These are phyloP conservation scores for Brachionus plicatilis DNA, from an alignment of 1,140 invertebrate species.

Conservation along the genomic window DNA sequence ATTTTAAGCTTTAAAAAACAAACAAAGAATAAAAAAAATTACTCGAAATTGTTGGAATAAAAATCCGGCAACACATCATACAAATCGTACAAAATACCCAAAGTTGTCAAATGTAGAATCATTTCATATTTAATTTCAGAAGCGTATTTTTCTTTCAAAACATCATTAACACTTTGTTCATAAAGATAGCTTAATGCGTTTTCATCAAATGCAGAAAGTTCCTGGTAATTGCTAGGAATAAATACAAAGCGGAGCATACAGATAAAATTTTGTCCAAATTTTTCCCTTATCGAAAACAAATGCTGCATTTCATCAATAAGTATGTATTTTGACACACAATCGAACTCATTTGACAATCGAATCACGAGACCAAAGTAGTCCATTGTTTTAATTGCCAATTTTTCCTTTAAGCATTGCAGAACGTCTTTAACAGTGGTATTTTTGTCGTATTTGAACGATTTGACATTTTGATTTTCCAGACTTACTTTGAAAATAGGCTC, in stretches of 20 bases:
- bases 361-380: constrained; percentile 81
- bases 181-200: constrained; percentile 82
- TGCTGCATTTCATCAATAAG: constrained; percentile 68
- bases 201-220: constrained; percentile 72
- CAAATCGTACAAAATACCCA: constrained; percentile 5
- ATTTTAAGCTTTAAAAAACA: neutral
- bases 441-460: constrained; percentile 89
- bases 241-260: constrained; percentile 81
- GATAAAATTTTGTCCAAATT: constrained; percentile 74
- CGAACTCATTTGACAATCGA: constrained; percentile 69
- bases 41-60: neutral
- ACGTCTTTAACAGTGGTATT: constrained; percentile 78
- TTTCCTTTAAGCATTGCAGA: constrained; percentile 73
- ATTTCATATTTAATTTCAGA: constrained; percentile 34
- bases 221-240: constrained; percentile 74
- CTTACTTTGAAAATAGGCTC: constrained; percentile 78
- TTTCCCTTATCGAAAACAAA: constrained; percentile 38
- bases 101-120: constrained; percentile 25
- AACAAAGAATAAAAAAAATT: neutral
- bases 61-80: neutral
- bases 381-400: constrained; percentile 70
- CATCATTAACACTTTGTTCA: constrained; percentile 54
- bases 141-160: constrained; percentile 9
- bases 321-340: constrained; percentile 71
- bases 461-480: constrained; percentile 86